phyloP scores from a whole-genome alignment of 1,140 invertebrate genomes.

The Steinernema feltiae region DNA sequence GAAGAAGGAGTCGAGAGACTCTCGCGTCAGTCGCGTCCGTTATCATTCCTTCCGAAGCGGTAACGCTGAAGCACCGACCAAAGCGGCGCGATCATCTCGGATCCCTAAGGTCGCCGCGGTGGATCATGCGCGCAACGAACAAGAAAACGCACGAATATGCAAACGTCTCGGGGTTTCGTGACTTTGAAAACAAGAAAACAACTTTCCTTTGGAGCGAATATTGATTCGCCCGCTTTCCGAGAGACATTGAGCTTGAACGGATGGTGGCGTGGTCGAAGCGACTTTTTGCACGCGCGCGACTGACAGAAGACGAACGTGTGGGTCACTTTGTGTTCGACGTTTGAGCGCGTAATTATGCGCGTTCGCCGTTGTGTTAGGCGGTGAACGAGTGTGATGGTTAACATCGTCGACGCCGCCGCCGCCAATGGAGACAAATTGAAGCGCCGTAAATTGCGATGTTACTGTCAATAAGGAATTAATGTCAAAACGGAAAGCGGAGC shows the following conservation, averaged over 20 bases:
- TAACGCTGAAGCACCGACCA: not conserved
- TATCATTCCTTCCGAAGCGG: not conserved
- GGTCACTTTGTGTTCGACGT: not conserved
- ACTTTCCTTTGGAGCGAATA: not conserved
- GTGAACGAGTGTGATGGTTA: not conserved
- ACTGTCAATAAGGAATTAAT: not conserved
- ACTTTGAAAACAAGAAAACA: not conserved
- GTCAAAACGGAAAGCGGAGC: not conserved
- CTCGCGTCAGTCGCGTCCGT: not conserved
- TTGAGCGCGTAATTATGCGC: too few species aligned
- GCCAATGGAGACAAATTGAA: not conserved
- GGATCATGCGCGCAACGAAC: not conserved
- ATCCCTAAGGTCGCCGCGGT: not conserved
- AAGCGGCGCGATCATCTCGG: not conserved
- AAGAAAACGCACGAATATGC: not conserved
- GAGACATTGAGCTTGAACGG: not conserved
- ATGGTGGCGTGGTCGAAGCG: not conserved
- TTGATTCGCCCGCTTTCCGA: not conserved
- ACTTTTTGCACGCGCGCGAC: not conserved
- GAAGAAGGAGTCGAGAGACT: not conserved
- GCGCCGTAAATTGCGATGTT: not conserved
- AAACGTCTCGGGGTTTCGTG: not conserved
- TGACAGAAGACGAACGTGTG: not conserved
- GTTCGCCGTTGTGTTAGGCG: not conserved
- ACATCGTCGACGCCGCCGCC: not conserved